phyloP scores from a whole-genome alignment of 2,888 invertebrate species.

The Apomyelois bistriatella region DNA sequence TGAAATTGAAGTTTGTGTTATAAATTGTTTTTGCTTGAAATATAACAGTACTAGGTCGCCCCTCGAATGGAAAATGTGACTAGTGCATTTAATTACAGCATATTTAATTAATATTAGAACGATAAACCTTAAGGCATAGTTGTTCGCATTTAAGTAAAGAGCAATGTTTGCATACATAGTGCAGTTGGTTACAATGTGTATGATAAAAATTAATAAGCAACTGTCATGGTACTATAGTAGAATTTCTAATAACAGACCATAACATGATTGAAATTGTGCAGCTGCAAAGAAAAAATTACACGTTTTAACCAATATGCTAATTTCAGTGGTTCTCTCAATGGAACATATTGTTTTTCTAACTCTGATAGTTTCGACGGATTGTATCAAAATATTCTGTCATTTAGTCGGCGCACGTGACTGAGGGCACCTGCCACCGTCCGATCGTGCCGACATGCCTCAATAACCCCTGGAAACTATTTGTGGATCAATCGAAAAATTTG shows the following conservation, averaged over 20 bases:
- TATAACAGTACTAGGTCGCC: too few species aligned
- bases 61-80: too few species aligned
- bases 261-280: not conserved
- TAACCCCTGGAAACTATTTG: constrained; percentile 31
- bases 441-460: constrained; percentile 49
- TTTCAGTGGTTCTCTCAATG: constrained; percentile 7
- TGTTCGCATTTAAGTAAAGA: too few species aligned
- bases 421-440: constrained; percentile 49
- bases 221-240: too few species aligned
- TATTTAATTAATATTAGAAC: too few species aligned
- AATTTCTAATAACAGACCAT: not conserved
- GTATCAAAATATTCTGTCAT: constrained; percentile 43
- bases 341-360: constrained; percentile 33
- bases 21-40: too few species aligned
- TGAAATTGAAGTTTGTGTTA: too few species aligned
- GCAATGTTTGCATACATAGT: too few species aligned
- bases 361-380: constrained; percentile 28
- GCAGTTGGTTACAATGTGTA: too few species aligned
- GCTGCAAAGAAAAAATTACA: constrained; percentile 8
- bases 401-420: constrained; percentile 55
- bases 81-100: too few species aligned
- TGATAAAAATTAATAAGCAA: too few species aligned
- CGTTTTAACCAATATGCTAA: constrained; percentile 10
- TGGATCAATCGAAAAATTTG: constrained; percentile 21
- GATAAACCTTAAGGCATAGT: too few species aligned